Conservation (phyloP, 2,113 vertebrate genomes). For the Haemorhous mexicanus region DNA sequence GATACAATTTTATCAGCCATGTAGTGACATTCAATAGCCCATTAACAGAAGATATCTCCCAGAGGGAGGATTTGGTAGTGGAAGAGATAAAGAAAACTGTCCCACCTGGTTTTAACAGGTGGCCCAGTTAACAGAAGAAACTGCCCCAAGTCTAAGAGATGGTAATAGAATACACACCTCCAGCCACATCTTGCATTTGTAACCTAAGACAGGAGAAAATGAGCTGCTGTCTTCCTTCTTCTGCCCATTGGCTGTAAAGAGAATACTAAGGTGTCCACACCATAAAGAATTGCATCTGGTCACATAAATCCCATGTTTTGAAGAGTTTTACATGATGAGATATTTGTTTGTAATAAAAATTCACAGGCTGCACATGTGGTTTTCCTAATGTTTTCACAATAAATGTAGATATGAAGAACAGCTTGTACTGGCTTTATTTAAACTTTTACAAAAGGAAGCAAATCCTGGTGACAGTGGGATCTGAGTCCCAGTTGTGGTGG, state of each 20-base stretch:
- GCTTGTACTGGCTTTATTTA: not conserved
- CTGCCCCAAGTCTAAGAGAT: not conserved
- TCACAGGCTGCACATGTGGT: not conserved
- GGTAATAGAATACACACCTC: not conserved
- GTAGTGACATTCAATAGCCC: not conserved
- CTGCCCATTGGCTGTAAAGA: not conserved
- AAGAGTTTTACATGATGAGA: not conserved
- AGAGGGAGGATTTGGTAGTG: not conserved
- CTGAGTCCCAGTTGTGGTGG: not conserved
- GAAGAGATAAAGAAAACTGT: not conserved
- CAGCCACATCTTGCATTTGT: not conserved
- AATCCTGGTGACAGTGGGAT: not conserved
- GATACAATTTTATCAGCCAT: not conserved
- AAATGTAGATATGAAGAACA: not conserved
- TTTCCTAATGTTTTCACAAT: not conserved
- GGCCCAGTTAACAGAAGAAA: not conserved
- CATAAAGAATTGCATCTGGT: not conserved
- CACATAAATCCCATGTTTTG: not conserved
- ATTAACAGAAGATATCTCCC: not conserved
- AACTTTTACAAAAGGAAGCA: not conserved
- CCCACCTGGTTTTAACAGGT: not conserved
- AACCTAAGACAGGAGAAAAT: not conserved
- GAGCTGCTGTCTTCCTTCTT: not conserved
- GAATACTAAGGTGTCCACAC: not conserved
- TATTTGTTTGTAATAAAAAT: not conserved